Base-by-base conservation (phyloP, 2,888 invertebrate species). In the Calephelis perditalis region DNA sequence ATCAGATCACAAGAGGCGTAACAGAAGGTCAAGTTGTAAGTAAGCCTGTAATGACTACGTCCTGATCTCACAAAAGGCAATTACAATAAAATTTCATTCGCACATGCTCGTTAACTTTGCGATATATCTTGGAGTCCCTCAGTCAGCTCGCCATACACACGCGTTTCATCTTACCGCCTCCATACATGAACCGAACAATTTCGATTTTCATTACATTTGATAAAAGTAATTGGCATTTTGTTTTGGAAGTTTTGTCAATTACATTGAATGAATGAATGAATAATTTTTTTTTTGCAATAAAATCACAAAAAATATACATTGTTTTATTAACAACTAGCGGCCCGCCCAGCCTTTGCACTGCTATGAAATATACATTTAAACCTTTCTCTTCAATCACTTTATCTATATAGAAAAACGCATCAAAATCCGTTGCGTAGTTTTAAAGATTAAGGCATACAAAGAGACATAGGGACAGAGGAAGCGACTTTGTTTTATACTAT, bases 51-150 rank as follows among this genome's bases (percentile, higher is more conserved):
- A 87, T 86, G 85, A 86, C 87, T 84, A 86, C 78, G 83, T 80
- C 84, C 78, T 84, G 84, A 88, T 89, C 90, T 90, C 86, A 86
- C 86, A 86, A 89, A 89, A 88, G 85, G 88, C 90, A 90, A 91
- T 91, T 91, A 89, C 89, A 90, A 88, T 90, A 90, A 89, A 88
- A 84, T 86, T 86, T 82, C 83, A 86, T 88, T 88, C 87, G 80
- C 86, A 86, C 86, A 86, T 85, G 86, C 86, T 89, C 90, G 89
- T 90, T 90, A 90, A 88, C 86, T 82, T 81, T 82, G 80, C 85
- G 81, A 85, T 89, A 88, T 86, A 86, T 87, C 86, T 89, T 78
- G 81, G 79, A 82, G 81, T 78, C 84, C 78, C 82, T 82, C 79
- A 81, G 79, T 79, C 79, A 77, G 74, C 76, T 74, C 73, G 75